A percentile compares a stretch with the other conserved stretches of the same genome.
These are phyloP conservation scores for Phaedon cochleariae DNA, from an alignment of 2,888 invertebrate genomes.

Conservation along the genomic window DNA sequence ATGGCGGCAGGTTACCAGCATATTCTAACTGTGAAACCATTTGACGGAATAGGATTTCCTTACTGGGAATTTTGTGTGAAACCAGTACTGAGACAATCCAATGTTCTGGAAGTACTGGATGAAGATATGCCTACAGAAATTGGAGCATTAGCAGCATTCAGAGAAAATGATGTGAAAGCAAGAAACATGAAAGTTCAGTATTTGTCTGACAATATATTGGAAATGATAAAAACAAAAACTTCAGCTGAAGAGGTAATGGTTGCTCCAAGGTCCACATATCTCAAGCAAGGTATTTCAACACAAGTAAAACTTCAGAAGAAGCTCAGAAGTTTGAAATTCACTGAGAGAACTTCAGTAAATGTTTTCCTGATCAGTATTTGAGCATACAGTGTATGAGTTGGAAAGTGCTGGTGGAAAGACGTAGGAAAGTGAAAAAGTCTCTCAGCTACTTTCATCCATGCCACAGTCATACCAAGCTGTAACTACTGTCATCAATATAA, in stretches of 20 bases:
- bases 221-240: constrained; percentile 5
- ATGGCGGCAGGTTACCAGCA: too few species aligned
- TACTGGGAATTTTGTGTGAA: constrained; percentile 9
- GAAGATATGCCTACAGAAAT: background rate
- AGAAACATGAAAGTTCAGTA: background rate
- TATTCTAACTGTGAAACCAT: too few species aligned
- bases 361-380: constrained; percentile 1
- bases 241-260: background rate
- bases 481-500: constrained; percentile 20
- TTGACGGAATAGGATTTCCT: background rate
- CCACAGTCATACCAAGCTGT: constrained; percentile 19
- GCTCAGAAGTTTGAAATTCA: constrained; percentile 22
- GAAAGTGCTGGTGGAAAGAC: background rate
- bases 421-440: background rate
- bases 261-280: background rate
- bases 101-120: background rate
- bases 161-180: background rate
- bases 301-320: constrained; percentile 22
- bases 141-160: background rate
- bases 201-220: constrained; percentile 1
- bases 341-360: background rate
- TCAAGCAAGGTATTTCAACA: background rate
- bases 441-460: constrained; percentile 13
- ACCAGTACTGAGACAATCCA: background rate
- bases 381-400: constrained; percentile 5